Base-by-base conservation (phyloP, 1,140 invertebrate genomes). In the Aricia agestis region DNA sequence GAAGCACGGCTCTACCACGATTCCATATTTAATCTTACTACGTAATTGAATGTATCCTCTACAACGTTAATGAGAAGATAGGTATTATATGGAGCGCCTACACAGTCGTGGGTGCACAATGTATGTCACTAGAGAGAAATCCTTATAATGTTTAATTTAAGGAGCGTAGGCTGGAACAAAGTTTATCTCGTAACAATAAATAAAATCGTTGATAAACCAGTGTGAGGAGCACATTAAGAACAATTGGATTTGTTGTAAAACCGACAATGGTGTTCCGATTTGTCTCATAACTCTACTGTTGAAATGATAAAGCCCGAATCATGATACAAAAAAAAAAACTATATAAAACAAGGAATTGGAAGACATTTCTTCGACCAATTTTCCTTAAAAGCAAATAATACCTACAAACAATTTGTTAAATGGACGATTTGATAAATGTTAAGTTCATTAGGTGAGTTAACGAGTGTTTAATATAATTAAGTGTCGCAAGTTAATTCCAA, bases 401-500 rank as follows among this genome's bases (percentile, higher is more conserved):
- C 3, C 11, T 52, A 4, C 6, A 52, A 15, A 52, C 13, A 52
- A 1, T 52, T 52, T 52, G 45, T 52, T 13, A 52, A 42, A 15
- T 52, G 45, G 45, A 3, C 45, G 10, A 52, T 52, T 52, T 15
- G 10, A 52, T 15, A 52, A 52, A 15, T 52, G 13, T 52, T 63
- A 63, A 19, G 18, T 18, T 63, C 59, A 63, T 61, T 63, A 19
- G 10, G 59, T 63, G 19, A 25, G n/a, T 59, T 19, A 63, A 63
- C 59, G 67, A 15, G 66, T 68, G 71, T 41, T 58, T 73, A 69
- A 73, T 69, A 61, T 63, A 73, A 74, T 76, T 74, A 74, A 76
- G 59, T 67, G 57, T 18, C 18, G 63, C 66, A 31, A 57, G 71
- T 66, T 68, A 72, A 66, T 72, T 72, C 70, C 67, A 68, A 71